Base-by-base conservation (phyloP, 2,113 vertebrate genomes). In the Larimichthys crocea region DNA sequence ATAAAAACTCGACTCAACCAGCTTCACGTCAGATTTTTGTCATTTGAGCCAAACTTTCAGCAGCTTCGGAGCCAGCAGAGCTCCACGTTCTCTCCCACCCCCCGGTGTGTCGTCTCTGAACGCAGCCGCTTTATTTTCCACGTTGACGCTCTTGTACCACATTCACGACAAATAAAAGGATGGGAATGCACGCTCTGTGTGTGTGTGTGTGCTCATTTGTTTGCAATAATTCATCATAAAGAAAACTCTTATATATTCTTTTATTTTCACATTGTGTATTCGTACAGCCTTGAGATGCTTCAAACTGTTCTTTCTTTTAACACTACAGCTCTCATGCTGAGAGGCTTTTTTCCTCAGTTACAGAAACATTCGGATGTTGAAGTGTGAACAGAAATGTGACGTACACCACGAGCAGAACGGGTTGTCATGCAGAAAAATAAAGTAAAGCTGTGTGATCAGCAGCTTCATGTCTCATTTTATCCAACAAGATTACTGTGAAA, bases 131-230 rank as follows among this genome's bases (percentile, higher is more conserved):
- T 63, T 59, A 48, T 68, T 69, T 75, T 46, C 64, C 72, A 87
- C 78, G 71, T 68, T 50, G 84, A 89, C 84, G 87, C 82, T 88
- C 84, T 80, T 92, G 89, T 91, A 94, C 86, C 80, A 91, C 83
- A 83, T 87, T 84, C 78, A 89, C 70, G 9, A 80, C 74, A 79
- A 94, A 94, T 92, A 83, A 94, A 94, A 86, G 52, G 76, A 91
- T 91, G 82, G 80, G 89, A 92, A 94, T 84, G 76, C 80, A 87
- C 26, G 14, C 26, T 62, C 2, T 78, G 57, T 44, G 31, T 77
- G 53, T 26, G 62, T 19, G 20, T 12, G 24, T 56, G 17, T 60
- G 55, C 16, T 76, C 26, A 24, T 4, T 29, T 67, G 17, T 22
- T 49, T n/a, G 2, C 26, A 35, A 40, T 40, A 40, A 40, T 40